Evolutionary conservation across 2,888 invertebrate species (phyloP).

Genomic region (Ceraclea dissimilis): DNA sequence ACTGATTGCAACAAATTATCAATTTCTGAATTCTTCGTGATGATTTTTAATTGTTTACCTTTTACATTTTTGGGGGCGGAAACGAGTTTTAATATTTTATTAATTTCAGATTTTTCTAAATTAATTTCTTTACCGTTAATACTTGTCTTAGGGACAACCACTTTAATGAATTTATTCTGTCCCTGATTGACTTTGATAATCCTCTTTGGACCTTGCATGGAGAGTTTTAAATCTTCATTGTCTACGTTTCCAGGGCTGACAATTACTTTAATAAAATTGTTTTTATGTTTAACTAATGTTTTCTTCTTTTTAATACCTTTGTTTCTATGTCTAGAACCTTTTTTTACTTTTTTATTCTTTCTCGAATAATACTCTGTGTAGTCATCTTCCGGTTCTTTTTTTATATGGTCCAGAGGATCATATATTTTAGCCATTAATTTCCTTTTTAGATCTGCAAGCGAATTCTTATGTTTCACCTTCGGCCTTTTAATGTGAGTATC

Average conservation of each 20-base stretch:
- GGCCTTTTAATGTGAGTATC: background rate
- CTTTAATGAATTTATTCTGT: background rate
- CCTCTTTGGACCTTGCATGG: background rate
- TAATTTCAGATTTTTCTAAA: background rate
- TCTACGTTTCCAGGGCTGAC: background rate
- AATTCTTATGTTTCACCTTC: background rate
- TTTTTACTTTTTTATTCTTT: background rate
- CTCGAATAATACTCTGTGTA: background rate
- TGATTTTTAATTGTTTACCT: background rate
- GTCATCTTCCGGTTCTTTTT: background rate
- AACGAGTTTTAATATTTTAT: background rate
- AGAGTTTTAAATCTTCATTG: background rate
- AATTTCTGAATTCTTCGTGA: background rate
- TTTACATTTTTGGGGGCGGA: background rate
- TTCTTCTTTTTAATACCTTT: background rate
- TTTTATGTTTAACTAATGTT: background rate
- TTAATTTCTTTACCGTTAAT: background rate
- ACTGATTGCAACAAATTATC: background rate
- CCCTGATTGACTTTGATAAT: background rate
- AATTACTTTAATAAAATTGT: background rate
- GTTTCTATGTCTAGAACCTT: background rate
- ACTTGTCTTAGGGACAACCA: background rate
- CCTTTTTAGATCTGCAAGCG: too few relatives aligned
- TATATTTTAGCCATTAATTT: background rate
- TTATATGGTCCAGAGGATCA: background rate